phyloP scores from a whole-genome alignment of 2,888 invertebrate species.

The Cataglyphis livida region DNA sequence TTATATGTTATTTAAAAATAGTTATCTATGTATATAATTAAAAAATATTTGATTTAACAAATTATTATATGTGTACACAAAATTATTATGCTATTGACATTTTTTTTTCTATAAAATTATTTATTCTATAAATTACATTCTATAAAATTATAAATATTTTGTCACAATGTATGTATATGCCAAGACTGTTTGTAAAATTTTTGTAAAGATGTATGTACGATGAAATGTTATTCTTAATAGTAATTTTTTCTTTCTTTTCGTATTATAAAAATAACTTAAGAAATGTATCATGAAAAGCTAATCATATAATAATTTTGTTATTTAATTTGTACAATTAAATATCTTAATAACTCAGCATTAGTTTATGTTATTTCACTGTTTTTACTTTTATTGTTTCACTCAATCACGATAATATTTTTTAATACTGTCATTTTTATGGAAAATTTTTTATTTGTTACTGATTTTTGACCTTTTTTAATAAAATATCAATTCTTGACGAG shows the following conservation, averaged over 20 bases:
- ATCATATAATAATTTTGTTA: background rate
- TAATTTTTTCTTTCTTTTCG: background rate
- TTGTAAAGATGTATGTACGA: constrained; percentile 57
- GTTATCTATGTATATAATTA: too few species aligned
- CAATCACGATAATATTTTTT: background rate
- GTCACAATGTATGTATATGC: background rate
- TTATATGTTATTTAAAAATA: background rate
- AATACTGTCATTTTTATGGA: background rate
- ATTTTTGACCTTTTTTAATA: constrained; percentile 24
- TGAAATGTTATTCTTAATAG: background rate
- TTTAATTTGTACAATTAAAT: background rate
- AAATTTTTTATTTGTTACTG: constrained; percentile 20
- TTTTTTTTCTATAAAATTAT: too few species aligned
- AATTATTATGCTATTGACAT: background rate
- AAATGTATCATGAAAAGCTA: background rate
- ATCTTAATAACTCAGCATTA: background rate
- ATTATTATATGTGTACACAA: background rate
- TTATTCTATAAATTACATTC: background rate
- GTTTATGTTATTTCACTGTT: background rate
- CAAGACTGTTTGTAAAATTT: constrained; percentile 1
- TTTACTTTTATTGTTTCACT: background rate
- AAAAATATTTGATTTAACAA: background rate
- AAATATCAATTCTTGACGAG: constrained; percentile 34
- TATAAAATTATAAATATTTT: constrained; percentile 13
- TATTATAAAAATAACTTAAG: background rate